Conservation (phyloP, 1,140 invertebrate genomes). For the Leptopilina boulardi region DNA sequence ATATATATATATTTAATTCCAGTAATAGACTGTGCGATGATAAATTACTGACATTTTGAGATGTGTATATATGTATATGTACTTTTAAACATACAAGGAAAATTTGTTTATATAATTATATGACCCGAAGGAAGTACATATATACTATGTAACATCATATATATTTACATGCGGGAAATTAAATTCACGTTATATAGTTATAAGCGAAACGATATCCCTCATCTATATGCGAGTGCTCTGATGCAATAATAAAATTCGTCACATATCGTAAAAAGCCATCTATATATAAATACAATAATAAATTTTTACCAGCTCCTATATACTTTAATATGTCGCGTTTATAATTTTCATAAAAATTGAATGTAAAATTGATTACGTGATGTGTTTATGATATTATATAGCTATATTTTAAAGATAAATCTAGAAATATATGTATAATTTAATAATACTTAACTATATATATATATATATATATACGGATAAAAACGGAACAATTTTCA, state of each 20-base stretch:
- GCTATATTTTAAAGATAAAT: background rate
- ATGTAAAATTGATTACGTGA: background rate
- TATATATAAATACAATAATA: background rate
- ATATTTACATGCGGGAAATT: background rate
- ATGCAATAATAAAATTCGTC: background rate
- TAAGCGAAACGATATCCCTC: background rate
- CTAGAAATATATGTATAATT: too few species aligned
- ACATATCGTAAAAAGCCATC: background rate
- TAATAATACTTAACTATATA: too few species aligned
- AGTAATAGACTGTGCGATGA: slow-evolving; percentile 32
- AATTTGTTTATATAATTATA: slow-evolving; percentile 31
- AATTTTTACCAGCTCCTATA: too few species aligned
- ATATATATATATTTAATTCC: too few species aligned
- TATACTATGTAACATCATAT: too few species aligned
- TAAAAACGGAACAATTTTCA: too few species aligned
- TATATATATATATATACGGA: too few species aligned
- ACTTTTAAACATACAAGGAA: slow-evolving; percentile 7
- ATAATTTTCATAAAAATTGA: background rate
- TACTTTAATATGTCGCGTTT: background rate
- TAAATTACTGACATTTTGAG: background rate
- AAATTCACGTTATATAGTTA: slow-evolving; percentile 12
- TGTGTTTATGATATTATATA: background rate
- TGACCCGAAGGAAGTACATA: slow-evolving; percentile 20
- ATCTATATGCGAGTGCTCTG: too few species aligned
- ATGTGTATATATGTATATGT: too few species aligned